Conservation (phyloP, 53 echinoderm and acorn worm species). For the Mesocentrotus franciscanus region DNA sequence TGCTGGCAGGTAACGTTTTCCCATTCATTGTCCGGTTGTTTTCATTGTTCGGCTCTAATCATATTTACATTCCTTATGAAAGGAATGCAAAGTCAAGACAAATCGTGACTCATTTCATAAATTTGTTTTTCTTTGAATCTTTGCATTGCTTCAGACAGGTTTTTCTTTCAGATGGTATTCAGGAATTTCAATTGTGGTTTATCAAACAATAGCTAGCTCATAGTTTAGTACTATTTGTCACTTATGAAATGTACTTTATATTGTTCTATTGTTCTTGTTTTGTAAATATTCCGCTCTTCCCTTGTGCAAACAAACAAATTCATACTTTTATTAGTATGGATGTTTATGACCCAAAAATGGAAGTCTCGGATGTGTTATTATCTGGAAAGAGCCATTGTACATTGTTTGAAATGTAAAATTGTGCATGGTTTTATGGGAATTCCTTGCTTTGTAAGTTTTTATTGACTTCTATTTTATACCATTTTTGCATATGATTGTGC, state of each 20-base stretch:
- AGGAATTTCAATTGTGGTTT: not conserved
- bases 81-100: not conserved
- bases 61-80: not conserved
- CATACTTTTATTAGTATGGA: too few relatives aligned
- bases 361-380: too few relatives aligned
- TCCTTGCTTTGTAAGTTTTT: too few relatives aligned
- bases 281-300: not conserved
- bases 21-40: not conserved
- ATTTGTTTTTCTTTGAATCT: not conserved
- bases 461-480: too few relatives aligned
- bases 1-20: not conserved
- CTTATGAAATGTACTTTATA: not conserved
- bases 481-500: too few relatives aligned
- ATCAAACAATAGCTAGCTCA: not conserved
- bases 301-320: not conserved
- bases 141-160: not conserved
- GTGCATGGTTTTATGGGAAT: too few relatives aligned
- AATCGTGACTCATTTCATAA: conserved; percentile 14
- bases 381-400: too few relatives aligned
- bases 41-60: conserved; percentile 3
- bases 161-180: not conserved
- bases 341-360: too few relatives aligned
- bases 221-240: not conserved
- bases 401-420: too few relatives aligned
- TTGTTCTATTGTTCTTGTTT: not conserved